These are phyloP conservation scores for Melierax canorus DNA, from an alignment of 2,113 vertebrate species.

Conservation along the genomic window DNA sequence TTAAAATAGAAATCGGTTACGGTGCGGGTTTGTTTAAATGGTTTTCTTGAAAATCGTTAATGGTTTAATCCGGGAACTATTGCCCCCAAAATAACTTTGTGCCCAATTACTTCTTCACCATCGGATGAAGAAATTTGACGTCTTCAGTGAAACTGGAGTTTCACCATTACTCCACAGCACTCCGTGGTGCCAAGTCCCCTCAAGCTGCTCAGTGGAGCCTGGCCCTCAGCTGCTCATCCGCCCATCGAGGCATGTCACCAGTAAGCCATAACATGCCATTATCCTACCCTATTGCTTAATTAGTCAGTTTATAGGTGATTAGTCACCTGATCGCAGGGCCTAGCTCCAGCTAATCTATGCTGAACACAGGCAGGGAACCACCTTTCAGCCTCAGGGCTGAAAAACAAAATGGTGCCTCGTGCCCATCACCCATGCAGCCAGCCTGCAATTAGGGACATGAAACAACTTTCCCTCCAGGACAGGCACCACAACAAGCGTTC, in stretches of 20 bases:
- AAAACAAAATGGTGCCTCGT: not conserved
- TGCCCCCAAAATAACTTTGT: not conserved
- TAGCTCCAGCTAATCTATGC: not conserved
- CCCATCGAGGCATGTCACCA: not conserved
- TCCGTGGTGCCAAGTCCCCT: not conserved
- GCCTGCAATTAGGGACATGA: not conserved
- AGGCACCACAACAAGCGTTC: not conserved
- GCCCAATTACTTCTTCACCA: not conserved
- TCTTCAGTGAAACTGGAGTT: not conserved
- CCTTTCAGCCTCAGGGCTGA: not conserved
- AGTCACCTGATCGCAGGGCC: slow-evolving; percentile 5
- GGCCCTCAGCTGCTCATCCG: rapidly evolving
- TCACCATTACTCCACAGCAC: rapidly evolving
- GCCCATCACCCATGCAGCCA: not conserved
- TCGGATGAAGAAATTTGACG: rapidly evolving
- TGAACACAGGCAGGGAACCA: not conserved
- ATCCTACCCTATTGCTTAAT: not conserved
- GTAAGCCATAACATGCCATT: not conserved
- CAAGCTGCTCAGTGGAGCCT: not conserved
- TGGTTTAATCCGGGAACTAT: not conserved
- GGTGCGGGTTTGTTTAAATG: not conserved
- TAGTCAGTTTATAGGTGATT: slow-evolving; percentile 14
- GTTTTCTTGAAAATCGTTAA: not conserved
- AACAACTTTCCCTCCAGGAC: not conserved
- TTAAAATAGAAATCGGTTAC: not conserved